Evolutionary conservation across 1,140 invertebrate species (phyloP).

Genomic region (Mamestra configurata): DNA sequence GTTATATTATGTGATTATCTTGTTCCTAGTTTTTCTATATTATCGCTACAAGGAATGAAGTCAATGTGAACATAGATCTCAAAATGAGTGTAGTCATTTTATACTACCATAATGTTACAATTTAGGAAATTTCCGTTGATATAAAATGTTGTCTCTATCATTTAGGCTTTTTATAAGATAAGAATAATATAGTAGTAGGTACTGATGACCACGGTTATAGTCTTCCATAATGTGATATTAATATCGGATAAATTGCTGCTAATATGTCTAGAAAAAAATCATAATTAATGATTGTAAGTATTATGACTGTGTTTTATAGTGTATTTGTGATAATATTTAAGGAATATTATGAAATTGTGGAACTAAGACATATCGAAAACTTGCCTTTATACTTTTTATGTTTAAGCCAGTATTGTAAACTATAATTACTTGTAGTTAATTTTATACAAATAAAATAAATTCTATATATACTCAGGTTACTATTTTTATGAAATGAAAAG

Average conservation of each 20-base stretch:
- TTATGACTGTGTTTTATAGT: conserved; percentile 1
- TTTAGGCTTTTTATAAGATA: background rate
- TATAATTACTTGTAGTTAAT: conserved; percentile 12
- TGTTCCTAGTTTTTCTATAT: conserved; percentile 61
- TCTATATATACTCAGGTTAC: background rate
- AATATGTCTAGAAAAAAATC: conserved; percentile 1
- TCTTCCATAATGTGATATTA: conserved; percentile 50
- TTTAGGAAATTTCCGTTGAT: conserved; percentile 18
- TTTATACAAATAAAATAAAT: conserved; percentile 19
- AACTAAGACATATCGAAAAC: conserved; percentile 68
- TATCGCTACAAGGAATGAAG: conserved; percentile 55
- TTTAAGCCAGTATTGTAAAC: conserved; percentile 71
- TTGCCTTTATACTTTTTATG: conserved; percentile 69
- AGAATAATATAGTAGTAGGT: background rate
- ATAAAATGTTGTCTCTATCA: background rate
- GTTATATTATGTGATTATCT: conserved; percentile 37
- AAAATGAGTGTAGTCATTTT: conserved; percentile 69
- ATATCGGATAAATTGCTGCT: background rate
- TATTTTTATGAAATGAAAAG: background rate
- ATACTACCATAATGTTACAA: conserved; percentile 39
- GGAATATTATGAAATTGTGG: conserved; percentile 35
- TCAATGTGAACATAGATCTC: conserved; percentile 73
- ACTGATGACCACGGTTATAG: conserved; percentile 16
- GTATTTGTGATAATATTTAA: conserved; percentile 46
- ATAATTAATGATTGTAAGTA: background rate